These are phyloP conservation scores for Sussaba pulchella DNA, from an alignment of 2,888 invertebrate genomes.

Conservation along the genomic window DNA sequence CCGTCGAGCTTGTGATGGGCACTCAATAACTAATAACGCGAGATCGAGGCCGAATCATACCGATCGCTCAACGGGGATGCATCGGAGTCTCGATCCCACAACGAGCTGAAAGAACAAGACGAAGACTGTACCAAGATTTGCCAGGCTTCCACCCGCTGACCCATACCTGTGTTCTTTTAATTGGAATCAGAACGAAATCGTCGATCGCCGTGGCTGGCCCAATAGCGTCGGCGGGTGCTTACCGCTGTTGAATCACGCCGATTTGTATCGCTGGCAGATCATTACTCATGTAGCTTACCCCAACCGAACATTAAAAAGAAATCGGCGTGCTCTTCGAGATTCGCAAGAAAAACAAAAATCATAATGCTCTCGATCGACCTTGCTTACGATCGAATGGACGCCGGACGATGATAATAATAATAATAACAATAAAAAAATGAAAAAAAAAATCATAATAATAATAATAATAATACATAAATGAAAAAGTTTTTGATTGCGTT, in stretches of 20 bases:
- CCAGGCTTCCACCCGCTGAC: slow-evolving; percentile 79
- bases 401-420: slow-evolving; percentile 15
- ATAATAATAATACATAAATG: background rate
- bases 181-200: slow-evolving; percentile 82
- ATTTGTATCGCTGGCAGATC: slow-evolving; percentile 82
- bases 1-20: slow-evolving; percentile 7
- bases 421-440: background rate
- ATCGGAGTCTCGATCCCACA: slow-evolving; percentile 70
- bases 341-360: slow-evolving; percentile 21
- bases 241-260: slow-evolving; percentile 82
- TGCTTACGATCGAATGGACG: slow-evolving; percentile 43
- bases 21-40: slow-evolving; percentile 73
- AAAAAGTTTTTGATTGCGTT: slow-evolving; percentile 55
- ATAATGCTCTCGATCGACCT: slow-evolving; percentile 56
- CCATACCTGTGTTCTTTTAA: slow-evolving; percentile 82
- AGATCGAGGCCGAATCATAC: slow-evolving; percentile 73
- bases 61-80: slow-evolving; percentile 74
- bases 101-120: slow-evolving; percentile 28
- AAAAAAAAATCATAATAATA: slow-evolving; percentile 13
- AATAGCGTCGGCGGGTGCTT: slow-evolving; percentile 44
- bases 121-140: slow-evolving; percentile 53
- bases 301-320: slow-evolving; percentile 75
- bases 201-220: slow-evolving; percentile 72
- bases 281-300: slow-evolving; percentile 78
- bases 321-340: slow-evolving; percentile 71